Evolutionary conservation across 2,888 invertebrate species (phyloP).

Genomic region (Drosophila sordidapex): DNA sequence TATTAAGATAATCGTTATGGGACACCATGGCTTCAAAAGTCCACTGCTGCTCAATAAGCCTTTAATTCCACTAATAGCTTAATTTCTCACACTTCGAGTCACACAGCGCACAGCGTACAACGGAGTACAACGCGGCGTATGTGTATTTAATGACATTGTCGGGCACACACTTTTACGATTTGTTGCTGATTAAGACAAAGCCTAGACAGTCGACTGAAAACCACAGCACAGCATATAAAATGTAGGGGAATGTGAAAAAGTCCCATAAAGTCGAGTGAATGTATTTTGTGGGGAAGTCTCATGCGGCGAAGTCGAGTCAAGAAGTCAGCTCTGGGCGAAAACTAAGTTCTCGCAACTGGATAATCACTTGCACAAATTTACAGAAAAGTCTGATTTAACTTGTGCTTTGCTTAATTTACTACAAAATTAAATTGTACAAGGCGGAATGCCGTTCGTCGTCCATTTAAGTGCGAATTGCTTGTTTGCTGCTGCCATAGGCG

Average conservation of each 20-base stretch:
- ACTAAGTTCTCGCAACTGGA: constrained; percentile 14
- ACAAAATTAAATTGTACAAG: constrained; percentile 71
- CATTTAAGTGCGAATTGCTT: constrained; percentile 61
- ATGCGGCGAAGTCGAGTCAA: neutral
- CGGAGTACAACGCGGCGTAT: constrained; percentile 46
- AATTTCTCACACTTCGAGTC: constrained; percentile 32
- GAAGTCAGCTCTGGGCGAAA: constrained; percentile 12
- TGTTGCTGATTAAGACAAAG: constrained; percentile 59
- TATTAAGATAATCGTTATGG: constrained; percentile 37
- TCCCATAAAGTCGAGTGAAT: constrained; percentile 42
- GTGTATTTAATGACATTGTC: constrained; percentile 51
- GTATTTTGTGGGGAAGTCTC: constrained; percentile 16
- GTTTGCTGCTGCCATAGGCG: constrained; percentile 41
- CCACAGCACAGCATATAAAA: neutral
- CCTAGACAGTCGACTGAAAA: constrained; percentile 12
- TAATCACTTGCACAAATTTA: constrained; percentile 66
- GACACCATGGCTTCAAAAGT: constrained; percentile 3
- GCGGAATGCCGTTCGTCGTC: constrained; percentile 57
- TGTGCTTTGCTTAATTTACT: constrained; percentile 70
- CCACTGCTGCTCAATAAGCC: constrained; percentile 23
- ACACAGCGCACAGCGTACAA: neutral
- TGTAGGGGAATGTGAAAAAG: constrained; percentile 3
- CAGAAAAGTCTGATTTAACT: constrained; percentile 59
- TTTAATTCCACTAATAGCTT: constrained; percentile 53
- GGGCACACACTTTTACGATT: constrained; percentile 32